Evolutionary conservation across 2,797 vertebrate species (phyloP).

Genomic region (Myotis pilosus): DNA sequence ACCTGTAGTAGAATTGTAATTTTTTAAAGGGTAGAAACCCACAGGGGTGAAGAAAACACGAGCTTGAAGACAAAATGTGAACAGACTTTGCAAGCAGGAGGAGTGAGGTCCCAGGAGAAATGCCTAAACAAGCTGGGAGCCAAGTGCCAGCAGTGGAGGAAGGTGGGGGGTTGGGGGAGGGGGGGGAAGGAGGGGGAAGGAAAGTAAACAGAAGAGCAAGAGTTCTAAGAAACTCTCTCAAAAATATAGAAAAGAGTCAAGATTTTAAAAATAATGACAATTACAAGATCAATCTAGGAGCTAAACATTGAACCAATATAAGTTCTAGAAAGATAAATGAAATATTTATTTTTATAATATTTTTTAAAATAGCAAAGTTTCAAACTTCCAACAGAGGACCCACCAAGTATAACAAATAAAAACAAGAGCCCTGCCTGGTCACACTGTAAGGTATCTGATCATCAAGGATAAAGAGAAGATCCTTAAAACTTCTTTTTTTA

Average conservation of each 20-base stretch:
- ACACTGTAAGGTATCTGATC: background rate
- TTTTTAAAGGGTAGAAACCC: background rate
- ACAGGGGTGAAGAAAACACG: background rate
- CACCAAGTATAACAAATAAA: background rate
- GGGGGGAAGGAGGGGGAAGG: rapidly evolving
- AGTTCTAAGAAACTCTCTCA: background rate
- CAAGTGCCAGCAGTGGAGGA: no score
- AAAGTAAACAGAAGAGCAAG: background rate
- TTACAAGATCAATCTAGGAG: background rate
- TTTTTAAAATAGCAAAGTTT: background rate
- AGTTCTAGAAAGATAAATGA: background rate
- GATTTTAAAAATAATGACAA: background rate
- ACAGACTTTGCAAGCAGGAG: background rate
- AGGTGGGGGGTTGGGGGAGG: rapidly evolving
- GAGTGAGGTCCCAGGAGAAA: background rate
- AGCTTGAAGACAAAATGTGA: background rate
- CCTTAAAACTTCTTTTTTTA: background rate
- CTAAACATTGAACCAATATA: background rate
- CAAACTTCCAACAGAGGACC: background rate
- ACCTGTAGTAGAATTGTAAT: background rate
- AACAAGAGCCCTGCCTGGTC: background rate
- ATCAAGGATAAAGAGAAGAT: background rate
- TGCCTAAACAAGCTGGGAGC: background rate
- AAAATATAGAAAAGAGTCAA: background rate
- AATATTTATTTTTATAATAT: background rate